Evolutionary conservation across 2,113 vertebrate genomes (phyloP).

Genomic region (Apus apus): DNA sequence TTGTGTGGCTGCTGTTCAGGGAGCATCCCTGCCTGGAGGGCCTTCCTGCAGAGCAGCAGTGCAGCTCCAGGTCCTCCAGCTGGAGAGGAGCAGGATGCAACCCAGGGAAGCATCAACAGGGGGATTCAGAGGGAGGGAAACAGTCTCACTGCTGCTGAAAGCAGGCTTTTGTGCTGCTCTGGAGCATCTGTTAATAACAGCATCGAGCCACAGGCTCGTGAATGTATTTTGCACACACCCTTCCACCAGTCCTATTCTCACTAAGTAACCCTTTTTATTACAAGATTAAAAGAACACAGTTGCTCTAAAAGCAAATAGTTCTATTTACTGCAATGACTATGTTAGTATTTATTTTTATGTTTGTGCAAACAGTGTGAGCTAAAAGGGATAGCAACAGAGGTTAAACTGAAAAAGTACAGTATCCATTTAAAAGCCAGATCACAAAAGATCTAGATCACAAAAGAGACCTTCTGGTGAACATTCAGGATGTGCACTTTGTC

Average conservation of each 20-base stretch:
- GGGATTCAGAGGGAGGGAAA: not conserved
- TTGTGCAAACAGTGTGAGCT: not conserved
- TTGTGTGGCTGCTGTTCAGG: rapidly evolving
- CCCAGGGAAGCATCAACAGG: not conserved
- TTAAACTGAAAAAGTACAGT: not conserved
- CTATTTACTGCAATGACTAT: not conserved
- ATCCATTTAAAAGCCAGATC: not conserved
- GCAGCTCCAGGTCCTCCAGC: not conserved
- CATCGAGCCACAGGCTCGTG: not conserved
- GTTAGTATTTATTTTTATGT: not conserved
- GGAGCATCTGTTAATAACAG: not conserved
- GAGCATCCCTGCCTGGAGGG: not conserved
- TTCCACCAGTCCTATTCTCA: not conserved
- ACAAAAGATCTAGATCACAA: not conserved
- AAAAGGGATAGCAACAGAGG: not conserved
- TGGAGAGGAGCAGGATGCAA: not conserved
- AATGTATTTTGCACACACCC: not conserved
- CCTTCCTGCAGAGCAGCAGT: not conserved
- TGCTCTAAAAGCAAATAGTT: not conserved
- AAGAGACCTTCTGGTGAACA: not conserved
- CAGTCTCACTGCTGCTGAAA: not conserved
- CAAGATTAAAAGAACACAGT: not conserved
- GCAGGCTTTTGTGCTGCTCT: constrained; percentile 14
- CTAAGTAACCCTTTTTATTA: not conserved
- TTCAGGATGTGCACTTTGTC: not conserved